These are phyloP conservation scores for Aphodius sticticus DNA, from an alignment of 2,888 invertebrate genomes.

Conservation along the genomic window DNA sequence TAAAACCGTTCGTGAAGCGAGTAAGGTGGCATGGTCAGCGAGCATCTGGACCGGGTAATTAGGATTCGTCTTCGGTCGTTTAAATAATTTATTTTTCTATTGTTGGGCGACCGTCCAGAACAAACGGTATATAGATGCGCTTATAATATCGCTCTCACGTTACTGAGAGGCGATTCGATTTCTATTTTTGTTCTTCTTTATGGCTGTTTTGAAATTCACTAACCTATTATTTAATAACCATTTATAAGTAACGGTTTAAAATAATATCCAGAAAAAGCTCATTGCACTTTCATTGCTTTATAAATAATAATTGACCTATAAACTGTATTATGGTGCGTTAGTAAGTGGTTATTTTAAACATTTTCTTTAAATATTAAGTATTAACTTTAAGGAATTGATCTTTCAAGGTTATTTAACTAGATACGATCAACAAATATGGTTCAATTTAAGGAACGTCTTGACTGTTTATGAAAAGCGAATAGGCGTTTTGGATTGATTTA, in stretches of 20 bases:
- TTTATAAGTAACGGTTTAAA: background rate
- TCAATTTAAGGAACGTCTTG: no score
- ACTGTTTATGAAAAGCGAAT: no score
- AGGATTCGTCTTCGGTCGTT: constrained; percentile 7
- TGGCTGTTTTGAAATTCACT: background rate
- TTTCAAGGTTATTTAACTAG: no score
- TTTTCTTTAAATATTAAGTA: no score
- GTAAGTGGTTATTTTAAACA: no score
- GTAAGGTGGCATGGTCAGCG: constrained; percentile 12
- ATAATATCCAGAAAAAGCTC: background rate
- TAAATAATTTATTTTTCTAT: constrained; percentile 17
- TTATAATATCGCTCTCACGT: background rate
- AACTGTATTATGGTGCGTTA: no score
- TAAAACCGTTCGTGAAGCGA: background rate
- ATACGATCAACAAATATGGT: no score
- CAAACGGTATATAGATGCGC: background rate
- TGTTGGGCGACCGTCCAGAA: constrained; percentile 18
- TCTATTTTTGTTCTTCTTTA: background rate
- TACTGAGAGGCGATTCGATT: background rate
- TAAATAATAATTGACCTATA: background rate
- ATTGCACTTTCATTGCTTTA: background rate
- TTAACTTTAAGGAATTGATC: no score
- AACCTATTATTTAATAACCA: background rate
- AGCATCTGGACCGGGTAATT: constrained; percentile 21
- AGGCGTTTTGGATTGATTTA: no score